A percentile compares a stretch with the other conserved stretches of the same genome.
These are phyloP conservation scores for Caenorhabditis sulstoni DNA, from an alignment of 2,888 invertebrate species.

Conservation along the genomic window DNA sequence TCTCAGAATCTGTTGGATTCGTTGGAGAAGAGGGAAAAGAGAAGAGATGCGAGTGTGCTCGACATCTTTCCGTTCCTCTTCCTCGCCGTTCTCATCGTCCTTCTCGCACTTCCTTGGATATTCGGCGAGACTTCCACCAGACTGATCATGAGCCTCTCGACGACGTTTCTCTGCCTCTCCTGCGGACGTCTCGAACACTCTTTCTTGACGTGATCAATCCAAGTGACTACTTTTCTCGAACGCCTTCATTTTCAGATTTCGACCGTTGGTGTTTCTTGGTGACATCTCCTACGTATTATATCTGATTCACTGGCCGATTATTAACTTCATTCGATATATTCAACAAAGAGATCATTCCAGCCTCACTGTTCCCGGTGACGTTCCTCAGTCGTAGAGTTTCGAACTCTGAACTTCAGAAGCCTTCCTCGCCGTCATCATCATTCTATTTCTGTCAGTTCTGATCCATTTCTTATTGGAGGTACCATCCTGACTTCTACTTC, in stretches of 20 bases:
- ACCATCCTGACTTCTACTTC: not conserved
- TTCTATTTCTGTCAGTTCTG: constrained; percentile 10
- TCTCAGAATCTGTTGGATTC: not conserved
- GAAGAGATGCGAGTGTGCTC: not conserved
- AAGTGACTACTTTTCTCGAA: not conserved
- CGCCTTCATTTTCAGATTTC: constrained; percentile 11
- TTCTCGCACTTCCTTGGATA: constrained; percentile 10
- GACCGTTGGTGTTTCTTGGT: constrained; percentile 34
- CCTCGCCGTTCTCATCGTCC: not conserved
- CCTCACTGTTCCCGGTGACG: constrained; percentile 3
- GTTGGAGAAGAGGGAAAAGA: constrained; percentile 3
- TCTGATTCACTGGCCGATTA: constrained; percentile 60
- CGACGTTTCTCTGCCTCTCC: constrained; percentile 8
- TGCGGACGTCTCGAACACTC: constrained; percentile 15
- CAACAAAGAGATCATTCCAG: constrained; percentile 20
- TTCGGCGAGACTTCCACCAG: constrained; percentile 35
- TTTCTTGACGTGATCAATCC: constrained; percentile 16
- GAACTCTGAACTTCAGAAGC: constrained; percentile 31
- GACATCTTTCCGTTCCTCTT: constrained; percentile 21
- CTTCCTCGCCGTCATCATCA: constrained; percentile 2
- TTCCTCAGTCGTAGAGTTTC: not conserved
- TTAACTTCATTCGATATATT: constrained; percentile 51
- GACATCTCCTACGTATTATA: constrained; percentile 56
- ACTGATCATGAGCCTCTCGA: constrained; percentile 10
- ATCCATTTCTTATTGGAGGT: constrained; percentile 43